Percentiles rank a stretch among this genome's conserved stretches.
Conservation (phyloP, 1,140 invertebrate species). For the Cyclina sinensis region DNA sequence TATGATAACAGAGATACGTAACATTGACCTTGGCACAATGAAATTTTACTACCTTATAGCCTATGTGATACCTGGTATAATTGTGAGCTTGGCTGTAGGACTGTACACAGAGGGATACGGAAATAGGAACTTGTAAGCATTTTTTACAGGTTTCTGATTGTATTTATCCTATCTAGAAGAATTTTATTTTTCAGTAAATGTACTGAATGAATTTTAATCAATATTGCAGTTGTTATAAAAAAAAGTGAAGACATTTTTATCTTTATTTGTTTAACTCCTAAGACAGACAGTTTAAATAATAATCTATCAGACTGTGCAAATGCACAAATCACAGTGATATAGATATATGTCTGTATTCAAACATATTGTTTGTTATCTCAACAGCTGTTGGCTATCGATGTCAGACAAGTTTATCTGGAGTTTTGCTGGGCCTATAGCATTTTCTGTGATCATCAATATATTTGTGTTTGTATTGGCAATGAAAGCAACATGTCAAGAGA, state of each 20-base stretch:
- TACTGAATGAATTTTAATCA: no score
- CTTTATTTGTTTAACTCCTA: no score
- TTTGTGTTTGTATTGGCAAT: slow-evolving; percentile 94
- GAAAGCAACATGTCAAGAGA: slow-evolving; percentile 94
- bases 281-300: no score
- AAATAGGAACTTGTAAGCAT: slow-evolving; percentile 95
- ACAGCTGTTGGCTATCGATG: slow-evolving; percentile 94
- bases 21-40: slow-evolving; percentile 98
- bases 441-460: slow-evolving; percentile 89
- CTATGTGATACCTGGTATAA: slow-evolving; percentile 96
- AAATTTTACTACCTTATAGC: slow-evolving; percentile 97
- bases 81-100: slow-evolving; percentile 96
- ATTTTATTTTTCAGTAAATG: no score
- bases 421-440: slow-evolving; percentile 95
- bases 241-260: no score
- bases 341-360: no score
- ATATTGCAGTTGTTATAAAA: no score
- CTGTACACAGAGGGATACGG: slow-evolving; percentile 98
- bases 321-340: no score
- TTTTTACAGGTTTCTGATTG: no score
- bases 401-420: slow-evolving; percentile 96
- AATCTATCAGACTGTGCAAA: no score
- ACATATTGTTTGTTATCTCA: no score
- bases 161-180: no score
- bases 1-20: slow-evolving; percentile 97